Evolutionary conservation across 1,140 invertebrate genomes (phyloP).

Genomic region (Drosophila eugracilis): DNA sequence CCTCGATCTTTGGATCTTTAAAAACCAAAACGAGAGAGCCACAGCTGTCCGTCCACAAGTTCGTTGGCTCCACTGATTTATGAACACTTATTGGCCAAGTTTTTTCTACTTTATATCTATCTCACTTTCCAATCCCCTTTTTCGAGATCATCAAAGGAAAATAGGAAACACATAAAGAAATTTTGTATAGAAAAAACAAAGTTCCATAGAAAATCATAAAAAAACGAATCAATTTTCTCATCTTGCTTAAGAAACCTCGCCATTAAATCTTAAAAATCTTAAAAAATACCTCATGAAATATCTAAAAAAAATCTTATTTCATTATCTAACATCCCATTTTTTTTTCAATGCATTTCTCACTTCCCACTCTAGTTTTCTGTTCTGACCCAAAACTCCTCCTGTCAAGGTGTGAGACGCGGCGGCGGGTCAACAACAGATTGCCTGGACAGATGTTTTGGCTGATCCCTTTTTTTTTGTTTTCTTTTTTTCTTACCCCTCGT

Average conservation of each 20-base stretch:
- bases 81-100: conserved; percentile 13
- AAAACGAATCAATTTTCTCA: too few species aligned
- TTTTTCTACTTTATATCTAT: not conserved
- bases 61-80: conserved; percentile 16
- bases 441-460: conserved; percentile 33
- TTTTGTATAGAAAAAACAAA: too few species aligned
- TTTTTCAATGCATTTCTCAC: not conserved
- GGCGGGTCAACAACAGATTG: conserved; percentile 36
- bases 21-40: not conserved
- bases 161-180: not conserved
- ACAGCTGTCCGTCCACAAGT: conserved; percentile 9
- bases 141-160: conserved; percentile 5
- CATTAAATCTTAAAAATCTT: too few species aligned
- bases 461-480: conserved; percentile 38
- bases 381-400: conserved; percentile 5
- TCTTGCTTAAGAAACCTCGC: too few species aligned
- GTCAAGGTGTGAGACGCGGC: conserved; percentile 32
- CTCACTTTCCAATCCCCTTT: not conserved
- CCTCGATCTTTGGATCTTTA: not conserved
- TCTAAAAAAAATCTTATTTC: not conserved
- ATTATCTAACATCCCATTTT: not conserved
- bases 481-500: conserved; percentile 7
- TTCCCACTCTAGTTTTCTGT: not conserved
- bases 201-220: too few species aligned
- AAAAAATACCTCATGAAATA: too few species aligned